Base-by-base conservation (phyloP, 2,888 invertebrate genomes). In the Stictocephala bisonia region DNA sequence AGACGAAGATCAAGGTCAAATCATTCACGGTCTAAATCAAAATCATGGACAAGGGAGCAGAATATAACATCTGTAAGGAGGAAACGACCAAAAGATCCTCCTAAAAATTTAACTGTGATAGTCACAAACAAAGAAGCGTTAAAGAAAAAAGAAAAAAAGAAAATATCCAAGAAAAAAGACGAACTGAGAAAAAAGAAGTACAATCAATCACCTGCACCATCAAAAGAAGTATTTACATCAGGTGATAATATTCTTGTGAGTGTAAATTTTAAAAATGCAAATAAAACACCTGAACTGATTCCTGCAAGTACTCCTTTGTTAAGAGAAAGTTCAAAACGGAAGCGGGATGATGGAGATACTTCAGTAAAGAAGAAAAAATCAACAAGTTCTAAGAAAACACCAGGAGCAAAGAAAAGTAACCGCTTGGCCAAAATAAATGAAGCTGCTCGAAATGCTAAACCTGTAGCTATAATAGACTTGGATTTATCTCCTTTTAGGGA, bases 231-330 rank as follows among this genome's bases (percentile, higher is more conserved):
- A 2, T 96, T 95, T 83, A 94, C 96, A 0, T 95, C 95, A 11
- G 96, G 96, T 2, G 94, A 96, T 84, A 96, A 95, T 83, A 96
- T 96, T 80, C 88, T 96, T 77, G 95, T 96, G 11, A 95, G 95
- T 84, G 94, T 96, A 18, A 95, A 94, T 84, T 96, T 96, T 84
- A 80, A 79, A 53, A 77, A 77, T 22, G 75, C 76, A 9, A 77
- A 77, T 44, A 80, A 78, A 2, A 29, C 78, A 0, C 80, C 82
- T 2, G 83, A 84, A 71, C n/a, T 69, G n/a, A 56, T 73, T 13
- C 73, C 73, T 15, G 69, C 73, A 9, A 69, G 60, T 18, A 73
- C 73, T 15, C 73, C 69, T 9, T 53, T 68, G n/a, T 58, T 73
- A 44, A 76, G 75, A 51, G 77, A 78, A 71, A 78, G 76, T 35